Evolutionary conservation across 23 tunicate species (phyloP).

Genomic region (Phallusia fumigata): DNA sequence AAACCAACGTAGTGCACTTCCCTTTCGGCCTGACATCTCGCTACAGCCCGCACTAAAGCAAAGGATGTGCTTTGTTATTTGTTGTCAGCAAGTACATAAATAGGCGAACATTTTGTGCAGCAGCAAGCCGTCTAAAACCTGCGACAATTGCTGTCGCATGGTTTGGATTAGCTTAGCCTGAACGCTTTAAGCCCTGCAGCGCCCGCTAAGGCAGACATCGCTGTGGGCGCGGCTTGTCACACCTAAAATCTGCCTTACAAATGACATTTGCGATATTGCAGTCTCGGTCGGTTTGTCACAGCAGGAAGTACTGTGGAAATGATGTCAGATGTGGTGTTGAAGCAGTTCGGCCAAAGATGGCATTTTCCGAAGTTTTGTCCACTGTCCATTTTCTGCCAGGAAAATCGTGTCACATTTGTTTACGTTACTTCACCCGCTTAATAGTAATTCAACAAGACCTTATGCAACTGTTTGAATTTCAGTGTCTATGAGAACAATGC

Average conservation of each 20-base stretch:
- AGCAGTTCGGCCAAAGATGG: background rate
- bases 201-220: background rate
- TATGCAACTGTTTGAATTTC: too few species aligned
- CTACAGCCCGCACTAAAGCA: background rate
- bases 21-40: background rate
- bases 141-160: too few species aligned
- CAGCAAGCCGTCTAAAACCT: too few species aligned
- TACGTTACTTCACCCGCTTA: too few species aligned
- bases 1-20: background rate
- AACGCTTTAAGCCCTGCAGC: background rate
- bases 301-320: slow-evolving; percentile 2
- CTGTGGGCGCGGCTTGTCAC: slow-evolving; percentile 8
- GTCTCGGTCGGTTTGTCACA: slow-evolving; percentile 4
- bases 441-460: too few species aligned
- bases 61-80: background rate
- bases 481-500: too few species aligned
- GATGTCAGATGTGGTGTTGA: background rate
- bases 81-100: background rate
- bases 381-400: too few species aligned
- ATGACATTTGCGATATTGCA: background rate
- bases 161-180: too few species aligned
- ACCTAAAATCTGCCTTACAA: slow-evolving; percentile 1
- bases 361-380: background rate
- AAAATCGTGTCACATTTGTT: too few species aligned
- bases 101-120: background rate